Evolutionary conservation across 23 tunicate species (phyloP), one percentile per base, ranked within the genome.

Genomic region (Ascidia mentula): DNA sequence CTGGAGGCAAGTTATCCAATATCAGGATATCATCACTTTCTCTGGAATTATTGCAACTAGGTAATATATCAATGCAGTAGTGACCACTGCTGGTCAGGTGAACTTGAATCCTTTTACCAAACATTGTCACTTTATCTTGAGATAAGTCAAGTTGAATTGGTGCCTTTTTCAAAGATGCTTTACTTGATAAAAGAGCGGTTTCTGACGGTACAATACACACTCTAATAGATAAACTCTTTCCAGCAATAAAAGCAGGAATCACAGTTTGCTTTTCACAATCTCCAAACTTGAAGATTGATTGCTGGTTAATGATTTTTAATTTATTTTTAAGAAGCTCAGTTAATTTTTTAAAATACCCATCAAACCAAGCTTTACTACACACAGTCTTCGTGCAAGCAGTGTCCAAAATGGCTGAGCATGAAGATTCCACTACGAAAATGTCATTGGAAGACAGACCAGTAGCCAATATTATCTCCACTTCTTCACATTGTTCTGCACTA

Each of bases 331-430:
- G 38, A 39, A 6, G 17, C 7, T 18, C 18, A 26, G 26, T 60
- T 5, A 79, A 37, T 7, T 33, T 22, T 59, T 59, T 12, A 24
- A 60, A 13, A 60, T 59, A 79, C 9, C 45, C 32, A 28, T 79
- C 40, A 79, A 59, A 60, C 82, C 82, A 79, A 15, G 18, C 36
- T 38, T 80, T n/a, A 4, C 83, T 45, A 65, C 83, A 80, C 3
- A 80, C 83, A 31, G 83, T 65, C 37, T 80, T 65, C 13, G 83
- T 80, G 28, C 83, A 80, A 17, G 83, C 83, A 1, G 83, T 80
- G 46, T 80, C 75, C 28, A 65, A 28, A 13, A 80, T 38, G 24
- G 82, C 73, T 26, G 70, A 77, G 22, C 74, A 32, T 22, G 46
- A 24, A 31, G 45, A 22, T 46, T 80, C 83, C 2, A 74, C 5